Percentiles rank a stretch among this genome's conserved stretches.
These are phyloP conservation scores for Neoscelio sp. DNA, from an alignment of 2,888 invertebrate genomes.

Conservation along the genomic window DNA sequence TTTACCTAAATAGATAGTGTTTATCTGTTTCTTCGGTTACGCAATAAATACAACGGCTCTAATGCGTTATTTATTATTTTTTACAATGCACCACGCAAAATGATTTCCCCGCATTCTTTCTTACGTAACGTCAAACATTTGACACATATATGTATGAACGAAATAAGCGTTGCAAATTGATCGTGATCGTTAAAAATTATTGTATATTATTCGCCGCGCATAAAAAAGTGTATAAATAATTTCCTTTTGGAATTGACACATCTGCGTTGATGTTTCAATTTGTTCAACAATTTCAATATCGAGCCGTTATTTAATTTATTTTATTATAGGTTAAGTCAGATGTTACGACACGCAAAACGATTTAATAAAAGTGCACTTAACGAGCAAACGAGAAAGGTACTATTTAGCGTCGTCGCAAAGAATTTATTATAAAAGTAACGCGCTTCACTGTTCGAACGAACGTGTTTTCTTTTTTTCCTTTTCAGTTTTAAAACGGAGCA, in stretches of 20 bases:
- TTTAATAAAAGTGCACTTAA: slow-evolving; percentile 9
- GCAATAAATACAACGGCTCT: not conserved
- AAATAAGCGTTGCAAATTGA: too few relatives aligned
- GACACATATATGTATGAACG: too few relatives aligned
- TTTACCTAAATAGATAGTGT: slow-evolving; percentile 40
- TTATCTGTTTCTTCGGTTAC: slow-evolving; percentile 28
- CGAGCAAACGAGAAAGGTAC: slow-evolving; percentile 1
- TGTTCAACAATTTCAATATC: slow-evolving; percentile 5
- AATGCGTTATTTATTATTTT: slow-evolving; percentile 7
- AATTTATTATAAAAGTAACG: too few relatives aligned
- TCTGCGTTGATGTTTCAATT: slow-evolving; percentile 20
- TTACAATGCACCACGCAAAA: too few relatives aligned
- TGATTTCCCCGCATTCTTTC: too few relatives aligned
- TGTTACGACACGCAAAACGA: slow-evolving; percentile 11
- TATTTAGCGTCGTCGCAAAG: not conserved
- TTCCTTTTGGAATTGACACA: slow-evolving; percentile 7
- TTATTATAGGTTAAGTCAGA: not conserved
- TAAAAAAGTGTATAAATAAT: too few relatives aligned
- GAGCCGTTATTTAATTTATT: not conserved
- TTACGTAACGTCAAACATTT: too few relatives aligned
- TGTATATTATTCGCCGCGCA: too few relatives aligned
- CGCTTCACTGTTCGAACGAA: too few relatives aligned
- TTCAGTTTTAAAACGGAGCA: too few relatives aligned
- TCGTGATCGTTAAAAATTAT: too few relatives aligned
- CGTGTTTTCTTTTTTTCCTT: too few relatives aligned